Conservation (phyloP, 1,140 invertebrate species). For the Calephelis nemesis region DNA sequence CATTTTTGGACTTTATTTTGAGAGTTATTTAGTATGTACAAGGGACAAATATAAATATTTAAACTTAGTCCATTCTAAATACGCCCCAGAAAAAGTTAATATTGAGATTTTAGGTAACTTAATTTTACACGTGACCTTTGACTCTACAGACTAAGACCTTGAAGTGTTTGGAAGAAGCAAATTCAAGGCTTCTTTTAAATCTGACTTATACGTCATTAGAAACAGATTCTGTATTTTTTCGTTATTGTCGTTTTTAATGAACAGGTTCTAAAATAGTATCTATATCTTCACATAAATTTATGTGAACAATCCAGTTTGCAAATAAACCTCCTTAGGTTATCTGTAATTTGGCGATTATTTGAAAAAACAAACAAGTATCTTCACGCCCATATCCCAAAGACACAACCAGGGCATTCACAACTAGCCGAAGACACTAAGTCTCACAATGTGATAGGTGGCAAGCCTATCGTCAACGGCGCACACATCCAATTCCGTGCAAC, state of each 20-base stretch:
- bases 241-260: background rate
- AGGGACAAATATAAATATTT: conserved; percentile 23
- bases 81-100: conserved; percentile 16
- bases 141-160: background rate
- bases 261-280: background rate
- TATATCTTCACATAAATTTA: conserved; percentile 6
- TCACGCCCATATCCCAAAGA: too few species aligned
- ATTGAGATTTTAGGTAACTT: conserved; percentile 21
- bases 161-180: background rate
- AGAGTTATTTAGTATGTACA: conserved; percentile 18
- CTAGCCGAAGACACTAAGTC: too few species aligned
- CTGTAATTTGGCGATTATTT: background rate
- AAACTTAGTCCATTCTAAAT: conserved; percentile 27
- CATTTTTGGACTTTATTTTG: conserved; percentile 27
- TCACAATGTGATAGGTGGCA: too few species aligned
- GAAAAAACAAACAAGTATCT: too few species aligned
- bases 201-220: conserved; percentile 12
- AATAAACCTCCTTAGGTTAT: conserved; percentile 11
- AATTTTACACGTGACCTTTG: background rate
- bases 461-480: too few species aligned
- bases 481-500: too few species aligned
- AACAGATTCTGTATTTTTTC: background rate
- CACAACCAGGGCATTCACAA: too few species aligned
- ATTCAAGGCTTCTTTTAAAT: conserved; percentile 9
- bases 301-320: conserved; percentile 6